A percentile compares a stretch with the other conserved stretches of the same genome.
Evolutionary conservation across 2,113 vertebrate species (phyloP).

Genomic region (Mesitornis unicolor): DNA sequence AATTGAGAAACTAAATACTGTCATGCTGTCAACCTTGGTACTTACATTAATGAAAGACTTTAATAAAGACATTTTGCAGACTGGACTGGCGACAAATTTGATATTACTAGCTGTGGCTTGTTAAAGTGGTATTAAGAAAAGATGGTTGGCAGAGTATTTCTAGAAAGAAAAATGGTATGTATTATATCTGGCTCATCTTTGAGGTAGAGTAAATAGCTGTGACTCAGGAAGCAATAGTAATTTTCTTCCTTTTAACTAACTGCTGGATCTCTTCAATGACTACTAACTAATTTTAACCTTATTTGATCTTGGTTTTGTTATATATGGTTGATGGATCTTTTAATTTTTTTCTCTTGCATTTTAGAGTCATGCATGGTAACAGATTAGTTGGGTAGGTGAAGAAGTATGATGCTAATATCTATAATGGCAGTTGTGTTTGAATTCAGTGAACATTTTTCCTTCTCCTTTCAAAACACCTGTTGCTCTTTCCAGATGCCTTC

Average conservation of each 20-base stretch:
- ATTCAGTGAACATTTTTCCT: not conserved
- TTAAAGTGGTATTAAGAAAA: slow-evolving; percentile 9
- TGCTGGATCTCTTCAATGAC: not conserved
- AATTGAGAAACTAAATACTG: not conserved
- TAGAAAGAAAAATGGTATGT: not conserved
- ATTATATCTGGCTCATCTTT: not conserved
- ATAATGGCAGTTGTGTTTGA: not conserved
- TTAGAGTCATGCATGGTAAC: not conserved
- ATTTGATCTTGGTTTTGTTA: not conserved
- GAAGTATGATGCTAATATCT: not conserved
- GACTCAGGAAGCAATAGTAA: not conserved
- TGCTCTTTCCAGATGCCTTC: not conserved
- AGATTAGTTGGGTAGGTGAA: not conserved
- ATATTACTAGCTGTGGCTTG: slow-evolving; percentile 10
- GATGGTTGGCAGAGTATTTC: slow-evolving; percentile 2
- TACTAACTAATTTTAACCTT: not conserved
- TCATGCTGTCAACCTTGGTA: slow-evolving; percentile 19
- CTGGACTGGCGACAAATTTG: not conserved
- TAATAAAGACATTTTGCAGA: not conserved
- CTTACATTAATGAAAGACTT: slow-evolving; percentile 17
- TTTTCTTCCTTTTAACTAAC: not conserved
- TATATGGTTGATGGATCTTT: not conserved
- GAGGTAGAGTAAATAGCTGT: not conserved
- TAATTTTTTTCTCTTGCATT: not conserved
- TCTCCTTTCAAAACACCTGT: not conserved